Evolutionary conservation across 2,888 invertebrate species (phyloP), one percentile per base, ranked within the genome.

Genomic region (Erpobdella octoculata): DNA sequence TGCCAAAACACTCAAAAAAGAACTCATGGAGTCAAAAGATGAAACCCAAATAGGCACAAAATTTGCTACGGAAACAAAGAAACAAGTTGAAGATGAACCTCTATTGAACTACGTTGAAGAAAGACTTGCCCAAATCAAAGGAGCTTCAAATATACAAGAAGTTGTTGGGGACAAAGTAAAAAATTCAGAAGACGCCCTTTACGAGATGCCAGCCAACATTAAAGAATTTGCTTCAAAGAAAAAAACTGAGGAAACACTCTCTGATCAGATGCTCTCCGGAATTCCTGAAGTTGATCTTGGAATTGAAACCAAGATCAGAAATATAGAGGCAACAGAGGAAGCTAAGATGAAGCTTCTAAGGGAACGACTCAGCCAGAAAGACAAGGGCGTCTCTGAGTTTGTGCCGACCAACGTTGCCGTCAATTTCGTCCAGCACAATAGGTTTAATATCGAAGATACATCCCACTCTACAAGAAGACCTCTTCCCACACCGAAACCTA

Each of bases 251-350:
- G 98, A 98, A 85, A 96, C 98, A 93, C 88, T 99, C 78, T 97
- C 97, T 2, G 96, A 97, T 87, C 97, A 98, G 86, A 99, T 98
- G 98, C 86, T 99, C 4, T 96, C 93, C 80, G 98, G 98, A 46
- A 98, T 99, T 76, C 98, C 98, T 0, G 98, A 99, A 86, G 93
- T 99, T 0, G 97, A 99, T 85, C 87, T 99, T 70, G 98, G 98
- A n/a, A 95, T 99, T 78, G 94, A 96, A 80, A 94, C 94, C 0
- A 96, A 98, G 86, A 98, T 99, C 75, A 90, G 89, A 80, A 99
- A 98, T 82, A 98, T 99, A 77, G 95, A 98, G 86, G 94, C 95
- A 0, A 99, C 98, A 0, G 98, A 99, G 84, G 95, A 94, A 80
- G 96, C 97, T 0, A 98, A 97, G 85, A 89, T 94, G 82, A 91